Evolutionary conservation across 2,113 vertebrate genomes (phyloP), one percentile per base, ranked within the genome.

Genomic region (Apteryx owenii): DNA sequence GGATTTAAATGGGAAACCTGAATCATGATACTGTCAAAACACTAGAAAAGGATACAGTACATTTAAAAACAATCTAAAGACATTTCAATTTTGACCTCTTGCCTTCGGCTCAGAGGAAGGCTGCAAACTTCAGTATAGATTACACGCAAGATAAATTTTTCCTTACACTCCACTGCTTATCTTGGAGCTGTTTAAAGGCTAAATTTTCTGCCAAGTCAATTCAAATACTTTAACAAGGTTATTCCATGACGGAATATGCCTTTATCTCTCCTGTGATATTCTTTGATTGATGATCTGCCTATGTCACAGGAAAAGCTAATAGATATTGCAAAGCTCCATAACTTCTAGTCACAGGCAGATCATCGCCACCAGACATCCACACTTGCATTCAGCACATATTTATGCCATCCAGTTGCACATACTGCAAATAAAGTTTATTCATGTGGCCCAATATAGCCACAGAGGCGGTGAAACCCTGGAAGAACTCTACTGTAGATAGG

Each of bases 221-320:
- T 92, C 85, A 88, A 72, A 71, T 89, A 96, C 70, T 87, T 90
- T 92, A 82, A 92, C 95, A 95, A 96, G 79, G 85, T 83, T 92
- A 56, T 60, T 70, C 75, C 12, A 4, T 61, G 46, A 64, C 3
- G 84, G 19, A 85, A 60, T 23, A 70, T 58, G 64, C 50, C 50
- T 91, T 95, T 95, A 73, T 95, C 89, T 88, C 66, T 89, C 42
- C 68, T 64, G 53, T 3, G 4, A 50, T 75, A 68, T 10, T 33
- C 29, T 82, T 91, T 92, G 62, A 76, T 77, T 87, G 62, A 93
- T 79, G 69, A 61, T 70, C 40, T 68, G 46, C 40, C 54, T 53
- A 9, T 71, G 56, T 50, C 85, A 85, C 69, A 71, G 53, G 25
- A 85, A 66, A 69, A 86, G 65, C 51, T 70, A 40, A 61, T 72